phyloP scores from a whole-genome alignment of 2,113 vertebrate genomes.

The Semicossyphus pulcher region DNA sequence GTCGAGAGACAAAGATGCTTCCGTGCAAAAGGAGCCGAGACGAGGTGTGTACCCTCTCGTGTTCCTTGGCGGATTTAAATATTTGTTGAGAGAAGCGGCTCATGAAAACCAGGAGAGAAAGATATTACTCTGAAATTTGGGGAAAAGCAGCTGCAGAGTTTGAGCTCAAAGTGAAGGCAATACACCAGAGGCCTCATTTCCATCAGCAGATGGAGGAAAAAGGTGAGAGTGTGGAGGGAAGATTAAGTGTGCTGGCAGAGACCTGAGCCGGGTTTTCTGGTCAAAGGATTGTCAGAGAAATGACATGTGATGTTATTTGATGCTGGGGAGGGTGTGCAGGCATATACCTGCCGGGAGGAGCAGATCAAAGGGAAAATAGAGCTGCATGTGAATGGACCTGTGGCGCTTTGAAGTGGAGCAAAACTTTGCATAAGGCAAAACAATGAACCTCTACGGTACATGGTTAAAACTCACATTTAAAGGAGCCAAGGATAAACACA shows the following conservation, averaged over 20 bases:
- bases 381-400: constrained; percentile 45
- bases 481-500: background rate
- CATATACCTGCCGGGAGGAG: constrained; percentile 61
- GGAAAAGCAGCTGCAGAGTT: constrained; percentile 30
- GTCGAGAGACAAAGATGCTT: constrained; percentile 14
- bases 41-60: background rate
- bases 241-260: constrained; percentile 62
- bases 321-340: constrained; percentile 56
- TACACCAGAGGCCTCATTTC: constrained; percentile 50
- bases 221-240: constrained; percentile 58
- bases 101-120: background rate
- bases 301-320: constrained; percentile 71
- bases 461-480: constrained; percentile 18
- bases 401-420: constrained; percentile 62
- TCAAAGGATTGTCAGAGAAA: constrained; percentile 73
- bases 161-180: constrained; percentile 29
- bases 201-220: constrained; percentile 46
- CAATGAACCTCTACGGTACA: constrained; percentile 34
- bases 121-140: constrained; percentile 37
- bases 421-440: constrained; percentile 61
- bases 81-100: background rate
- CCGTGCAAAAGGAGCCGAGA: constrained; percentile 1
- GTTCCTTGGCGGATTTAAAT: constrained; percentile 1
- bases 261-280: constrained; percentile 59
- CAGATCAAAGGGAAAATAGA: constrained; percentile 66